Conservation (phyloP, 2,888 invertebrate genomes). For the Ephialtes manifestator region DNA sequence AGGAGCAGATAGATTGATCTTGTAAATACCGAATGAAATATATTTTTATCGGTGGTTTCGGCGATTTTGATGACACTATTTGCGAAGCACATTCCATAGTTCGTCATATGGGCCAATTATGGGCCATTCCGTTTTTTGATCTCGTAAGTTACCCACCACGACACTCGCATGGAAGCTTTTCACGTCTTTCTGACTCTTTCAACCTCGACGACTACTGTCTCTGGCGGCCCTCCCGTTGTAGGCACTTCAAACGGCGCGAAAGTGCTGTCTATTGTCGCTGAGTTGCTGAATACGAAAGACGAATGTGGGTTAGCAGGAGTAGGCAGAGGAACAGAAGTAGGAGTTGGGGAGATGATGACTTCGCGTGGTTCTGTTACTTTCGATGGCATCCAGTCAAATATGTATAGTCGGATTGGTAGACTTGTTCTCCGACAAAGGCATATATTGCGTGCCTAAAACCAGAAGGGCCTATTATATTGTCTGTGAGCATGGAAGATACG, state of each 20-base stretch:
- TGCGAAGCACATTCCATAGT: not conserved
- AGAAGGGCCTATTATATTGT: not conserved
- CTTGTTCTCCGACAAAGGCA: not conserved
- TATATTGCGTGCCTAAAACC: not conserved
- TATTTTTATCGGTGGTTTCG: no score
- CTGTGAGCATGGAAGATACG: not conserved
- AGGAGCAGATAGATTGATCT: no score
- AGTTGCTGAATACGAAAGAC: slow-evolving; percentile 66
- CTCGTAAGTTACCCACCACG: not conserved
- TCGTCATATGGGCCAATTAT: not conserved
- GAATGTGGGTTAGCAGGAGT: slow-evolving; percentile 66
- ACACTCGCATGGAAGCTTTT: slow-evolving; percentile 30
- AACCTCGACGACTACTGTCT: slow-evolving; percentile 37
- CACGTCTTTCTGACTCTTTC: slow-evolving; percentile 51
- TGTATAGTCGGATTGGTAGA: not conserved
- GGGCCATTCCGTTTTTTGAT: not conserved
- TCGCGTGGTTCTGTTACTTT: slow-evolving; percentile 34
- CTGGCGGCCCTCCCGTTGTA: slow-evolving; percentile 45
- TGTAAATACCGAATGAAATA: no score
- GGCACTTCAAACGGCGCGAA: slow-evolving; percentile 62
- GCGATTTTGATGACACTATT: no score
- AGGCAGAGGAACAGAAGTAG: slow-evolving; percentile 16
- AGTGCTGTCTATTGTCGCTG: slow-evolving; percentile 67
- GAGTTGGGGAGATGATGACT: slow-evolving; percentile 59
- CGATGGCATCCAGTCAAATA: not conserved